A percentile compares a stretch with the other conserved stretches of the same genome.
These are phyloP conservation scores for Amblyraja radiata DNA, from an alignment of 2,797 vertebrate genomes.

Conservation along the genomic window DNA sequence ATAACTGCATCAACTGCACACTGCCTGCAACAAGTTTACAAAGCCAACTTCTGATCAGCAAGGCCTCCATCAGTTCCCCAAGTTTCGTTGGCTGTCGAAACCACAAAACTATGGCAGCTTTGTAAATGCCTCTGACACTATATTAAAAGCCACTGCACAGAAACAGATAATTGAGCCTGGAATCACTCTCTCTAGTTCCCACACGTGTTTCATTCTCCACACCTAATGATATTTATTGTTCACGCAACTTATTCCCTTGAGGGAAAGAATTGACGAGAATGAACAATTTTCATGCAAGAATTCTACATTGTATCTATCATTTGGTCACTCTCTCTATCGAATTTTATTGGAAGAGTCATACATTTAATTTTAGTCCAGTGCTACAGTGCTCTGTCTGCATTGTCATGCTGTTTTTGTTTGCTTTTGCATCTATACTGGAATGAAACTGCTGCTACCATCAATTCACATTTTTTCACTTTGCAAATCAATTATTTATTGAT, in stretches of 20 bases:
- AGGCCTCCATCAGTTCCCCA: too few relatives aligned
- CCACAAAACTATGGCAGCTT: too few relatives aligned
- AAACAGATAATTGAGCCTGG: not conserved
- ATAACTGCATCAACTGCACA: too few relatives aligned
- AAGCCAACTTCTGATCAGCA: too few relatives aligned
- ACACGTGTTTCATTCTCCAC: not conserved
- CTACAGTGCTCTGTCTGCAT: not conserved
- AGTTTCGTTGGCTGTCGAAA: too few relatives aligned
- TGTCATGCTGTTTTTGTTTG: not conserved
- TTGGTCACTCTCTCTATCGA: not conserved
- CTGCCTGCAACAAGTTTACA: too few relatives aligned
- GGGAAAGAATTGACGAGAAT: not conserved
- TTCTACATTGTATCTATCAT: not conserved
- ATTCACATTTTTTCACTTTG: not conserved
- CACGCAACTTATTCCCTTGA: not conserved
- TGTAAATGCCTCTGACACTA: too few relatives aligned
- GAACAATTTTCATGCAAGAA: not conserved
- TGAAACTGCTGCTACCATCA: not conserved
- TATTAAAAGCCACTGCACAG: not conserved
- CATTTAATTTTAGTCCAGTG: not conserved
- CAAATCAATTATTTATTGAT: not conserved
- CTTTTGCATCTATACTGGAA: not conserved
- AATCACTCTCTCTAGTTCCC: not conserved
- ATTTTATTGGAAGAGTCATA: not conserved
- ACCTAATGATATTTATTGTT: not conserved